A percentile compares a stretch with the other conserved stretches of the same genome.
Evolutionary conservation across 2,797 vertebrate genomes (phyloP).

Genomic region (Cephalopachus bancanus): DNA sequence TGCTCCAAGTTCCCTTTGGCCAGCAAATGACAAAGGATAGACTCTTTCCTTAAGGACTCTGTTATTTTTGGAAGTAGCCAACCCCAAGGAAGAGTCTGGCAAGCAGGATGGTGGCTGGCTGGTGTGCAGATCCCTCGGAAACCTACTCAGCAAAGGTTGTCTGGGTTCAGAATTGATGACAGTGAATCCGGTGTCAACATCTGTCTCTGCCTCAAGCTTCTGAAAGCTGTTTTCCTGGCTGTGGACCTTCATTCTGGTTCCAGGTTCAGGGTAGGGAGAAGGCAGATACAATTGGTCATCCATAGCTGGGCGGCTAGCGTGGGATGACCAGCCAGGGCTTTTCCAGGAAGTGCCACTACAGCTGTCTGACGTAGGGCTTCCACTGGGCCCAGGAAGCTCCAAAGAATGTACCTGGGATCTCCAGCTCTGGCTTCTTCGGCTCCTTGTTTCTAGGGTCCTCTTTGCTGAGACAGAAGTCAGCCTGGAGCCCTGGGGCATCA

Average conservation of each 20-base stretch:
- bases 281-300: neutral
- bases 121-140: constrained; percentile 86
- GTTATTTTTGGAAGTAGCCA: neutral
- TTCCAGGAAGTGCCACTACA: constrained; percentile 85
- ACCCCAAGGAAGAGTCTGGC: neutral
- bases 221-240: neutral
- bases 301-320: constrained; percentile 80
- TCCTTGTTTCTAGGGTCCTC: constrained; percentile 28
- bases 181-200: constrained; percentile 94
- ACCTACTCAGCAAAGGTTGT: constrained; percentile 77
- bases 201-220: constrained; percentile 89
- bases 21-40: neutral
- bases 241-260: constrained; percentile 64
- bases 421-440: neutral
- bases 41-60: neutral
- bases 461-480: neutral
- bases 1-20: neutral
- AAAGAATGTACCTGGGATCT: neutral
- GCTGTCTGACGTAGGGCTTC: constrained; percentile 81
- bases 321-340: constrained; percentile 88
- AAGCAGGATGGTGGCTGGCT: constrained; percentile 73
- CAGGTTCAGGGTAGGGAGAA: neutral
- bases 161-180: constrained; percentile 65
- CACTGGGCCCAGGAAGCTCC: constrained; percentile 20
- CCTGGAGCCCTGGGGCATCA: neutral